A percentile compares a stretch with the other conserved stretches of the same genome.
Evolutionary conservation across 2,113 vertebrate genomes (phyloP).

Genomic region (Xiphophorus couchianus): DNA sequence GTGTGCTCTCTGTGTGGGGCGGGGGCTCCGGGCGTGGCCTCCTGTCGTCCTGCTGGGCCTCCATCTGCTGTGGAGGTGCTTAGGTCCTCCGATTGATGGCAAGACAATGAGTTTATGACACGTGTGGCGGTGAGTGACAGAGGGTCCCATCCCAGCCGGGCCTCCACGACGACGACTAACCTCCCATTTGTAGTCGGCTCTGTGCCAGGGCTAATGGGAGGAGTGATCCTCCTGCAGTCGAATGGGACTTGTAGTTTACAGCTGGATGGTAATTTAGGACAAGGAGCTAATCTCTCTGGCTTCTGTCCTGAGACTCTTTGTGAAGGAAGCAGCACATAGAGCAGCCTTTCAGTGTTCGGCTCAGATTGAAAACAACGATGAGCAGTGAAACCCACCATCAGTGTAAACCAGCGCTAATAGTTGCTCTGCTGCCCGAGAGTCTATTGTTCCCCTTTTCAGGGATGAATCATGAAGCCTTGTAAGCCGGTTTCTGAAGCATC

Average conservation of each 20-base stretch:
- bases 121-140: constrained; percentile 74
- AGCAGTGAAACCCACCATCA: constrained; percentile 19
- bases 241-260: constrained; percentile 76
- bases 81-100: constrained; percentile 77
- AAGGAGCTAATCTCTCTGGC: constrained; percentile 51
- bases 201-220: constrained; percentile 75
- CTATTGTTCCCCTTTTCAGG: constrained; percentile 21
- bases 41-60: constrained; percentile 73
- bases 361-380: constrained; percentile 16
- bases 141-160: constrained; percentile 67
- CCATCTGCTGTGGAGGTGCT: constrained; percentile 77
- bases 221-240: constrained; percentile 67
- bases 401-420: constrained; percentile 17
- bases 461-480: constrained; percentile 55
- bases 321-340: background rate
- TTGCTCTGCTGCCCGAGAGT: constrained; percentile 15
- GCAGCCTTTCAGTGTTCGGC: background rate
- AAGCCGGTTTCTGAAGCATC: constrained; percentile 64
- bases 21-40: constrained; percentile 64
- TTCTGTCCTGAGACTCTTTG: constrained; percentile 42
- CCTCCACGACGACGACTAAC: constrained; percentile 51
- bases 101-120: constrained; percentile 72
- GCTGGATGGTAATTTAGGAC: constrained; percentile 69
- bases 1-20: constrained; percentile 68
- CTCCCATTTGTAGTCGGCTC: constrained; percentile 65